These are phyloP conservation scores for Vimba vimba DNA, from an alignment of 2,113 vertebrate genomes.

Conservation along the genomic window DNA sequence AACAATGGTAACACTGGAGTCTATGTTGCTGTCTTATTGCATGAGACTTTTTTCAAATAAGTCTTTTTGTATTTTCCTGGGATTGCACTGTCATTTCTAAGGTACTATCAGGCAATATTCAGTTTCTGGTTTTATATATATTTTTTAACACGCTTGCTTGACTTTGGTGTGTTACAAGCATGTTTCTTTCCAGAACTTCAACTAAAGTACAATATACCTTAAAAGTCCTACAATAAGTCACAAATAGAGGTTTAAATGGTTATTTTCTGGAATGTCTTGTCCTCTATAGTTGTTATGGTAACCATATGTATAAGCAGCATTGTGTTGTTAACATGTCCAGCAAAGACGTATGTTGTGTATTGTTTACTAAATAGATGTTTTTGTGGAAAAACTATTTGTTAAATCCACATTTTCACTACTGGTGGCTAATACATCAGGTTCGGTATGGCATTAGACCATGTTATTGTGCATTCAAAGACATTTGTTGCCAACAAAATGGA, in stretches of 20 bases:
- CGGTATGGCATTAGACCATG: neutral
- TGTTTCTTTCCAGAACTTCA: neutral
- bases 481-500: neutral
- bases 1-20: conserved; percentile 60
- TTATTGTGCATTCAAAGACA: neutral
- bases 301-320: neutral
- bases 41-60: conserved; percentile 8
- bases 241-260: neutral
- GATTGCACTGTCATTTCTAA: conserved; percentile 21
- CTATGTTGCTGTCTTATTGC: conserved; percentile 30
- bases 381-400: neutral
- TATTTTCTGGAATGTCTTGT: neutral
- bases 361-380: neutral
- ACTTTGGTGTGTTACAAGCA: neutral
- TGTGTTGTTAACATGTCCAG: neutral
- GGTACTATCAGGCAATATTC: neutral
- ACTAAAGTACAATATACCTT: neutral
- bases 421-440: neutral
- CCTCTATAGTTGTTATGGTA: neutral
- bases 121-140: neutral
- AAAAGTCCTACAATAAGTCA: neutral
- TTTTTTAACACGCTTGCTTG: neutral
- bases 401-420: neutral
- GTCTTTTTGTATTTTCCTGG: conserved; percentile 2
- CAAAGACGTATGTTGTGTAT: neutral